Evolutionary conservation across 2,113 vertebrate species (phyloP).

Genomic region (Penelope pileata): DNA sequence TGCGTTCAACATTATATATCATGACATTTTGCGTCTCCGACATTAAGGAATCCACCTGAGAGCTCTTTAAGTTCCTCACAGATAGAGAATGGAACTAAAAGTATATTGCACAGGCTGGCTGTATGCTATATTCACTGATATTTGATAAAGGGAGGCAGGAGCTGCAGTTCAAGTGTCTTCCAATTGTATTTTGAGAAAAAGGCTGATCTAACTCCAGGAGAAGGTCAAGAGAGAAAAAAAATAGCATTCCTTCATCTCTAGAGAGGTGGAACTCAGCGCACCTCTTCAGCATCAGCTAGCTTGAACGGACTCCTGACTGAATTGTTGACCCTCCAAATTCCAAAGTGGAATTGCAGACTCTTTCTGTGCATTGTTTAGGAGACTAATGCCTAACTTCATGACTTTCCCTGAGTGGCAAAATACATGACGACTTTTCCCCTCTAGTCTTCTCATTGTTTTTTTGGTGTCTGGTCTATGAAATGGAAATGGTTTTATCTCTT

Average conservation of each 20-base stretch:
- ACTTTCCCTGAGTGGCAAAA: background rate
- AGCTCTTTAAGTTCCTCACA: background rate
- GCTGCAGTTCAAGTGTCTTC: background rate
- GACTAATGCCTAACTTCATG: background rate
- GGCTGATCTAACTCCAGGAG: background rate
- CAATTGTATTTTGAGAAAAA: background rate
- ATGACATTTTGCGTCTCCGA: accelerated
- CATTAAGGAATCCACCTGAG: background rate
- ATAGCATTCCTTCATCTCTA: background rate
- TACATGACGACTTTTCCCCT: background rate
- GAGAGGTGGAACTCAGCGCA: background rate
- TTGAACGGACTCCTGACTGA: background rate
- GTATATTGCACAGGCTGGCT: background rate
- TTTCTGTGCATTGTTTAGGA: background rate
- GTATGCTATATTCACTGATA: accelerated
- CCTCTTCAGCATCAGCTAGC: background rate
- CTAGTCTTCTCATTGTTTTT: background rate
- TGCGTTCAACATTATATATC: background rate
- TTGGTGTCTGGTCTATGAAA: background rate
- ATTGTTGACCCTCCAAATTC: background rate
- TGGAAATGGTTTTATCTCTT: background rate
- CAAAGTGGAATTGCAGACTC: accelerated
- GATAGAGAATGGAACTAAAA: background rate
- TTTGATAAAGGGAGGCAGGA: background rate
- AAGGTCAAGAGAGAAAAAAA: background rate